A percentile compares a stretch with the other conserved stretches of the same genome.
These are phyloP conservation scores for Zaprionus bogoriensis DNA, from an alignment of 2,888 invertebrate genomes.

Conservation along the genomic window DNA sequence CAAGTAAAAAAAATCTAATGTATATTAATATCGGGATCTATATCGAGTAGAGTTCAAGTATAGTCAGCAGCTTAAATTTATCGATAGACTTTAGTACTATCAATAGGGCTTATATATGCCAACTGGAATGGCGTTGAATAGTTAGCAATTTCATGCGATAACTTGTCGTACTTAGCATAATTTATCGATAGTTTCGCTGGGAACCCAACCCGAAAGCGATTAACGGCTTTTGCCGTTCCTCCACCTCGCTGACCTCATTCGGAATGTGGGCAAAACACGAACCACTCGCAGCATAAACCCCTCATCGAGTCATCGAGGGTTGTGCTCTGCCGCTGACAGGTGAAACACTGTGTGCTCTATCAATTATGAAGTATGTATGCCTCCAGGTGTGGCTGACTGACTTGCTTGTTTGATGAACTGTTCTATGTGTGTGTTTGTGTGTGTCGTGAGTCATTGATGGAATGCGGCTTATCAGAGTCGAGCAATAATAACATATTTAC, in stretches of 20 bases:
- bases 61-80: too few relatives aligned
- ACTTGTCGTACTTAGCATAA: too few relatives aligned
- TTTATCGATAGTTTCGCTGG: neutral
- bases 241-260: conserved; percentile 4
- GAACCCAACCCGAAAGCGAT: neutral
- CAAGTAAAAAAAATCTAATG: too few relatives aligned
- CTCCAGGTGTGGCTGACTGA: conserved; percentile 31
- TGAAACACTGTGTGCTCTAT: neutral
- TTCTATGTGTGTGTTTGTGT: neutral
- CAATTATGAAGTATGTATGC: conserved; percentile 17
- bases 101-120: too few relatives aligned
- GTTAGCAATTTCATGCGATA: too few relatives aligned
- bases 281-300: neutral
- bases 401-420: conserved; percentile 4
- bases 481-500: neutral
- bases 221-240: conserved; percentile 1
- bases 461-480: conserved; percentile 7
- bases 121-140: too few relatives aligned
- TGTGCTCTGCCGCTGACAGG: neutral
- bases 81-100: too few relatives aligned
- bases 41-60: too few relatives aligned
- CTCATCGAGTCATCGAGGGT: neutral
- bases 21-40: too few relatives aligned
- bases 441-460: conserved; percentile 40
- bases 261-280: neutral